Percentiles rank a stretch among this genome's conserved stretches.
Conservation (phyloP, 2,797 vertebrate genomes). For the Rhinella marina region DNA sequence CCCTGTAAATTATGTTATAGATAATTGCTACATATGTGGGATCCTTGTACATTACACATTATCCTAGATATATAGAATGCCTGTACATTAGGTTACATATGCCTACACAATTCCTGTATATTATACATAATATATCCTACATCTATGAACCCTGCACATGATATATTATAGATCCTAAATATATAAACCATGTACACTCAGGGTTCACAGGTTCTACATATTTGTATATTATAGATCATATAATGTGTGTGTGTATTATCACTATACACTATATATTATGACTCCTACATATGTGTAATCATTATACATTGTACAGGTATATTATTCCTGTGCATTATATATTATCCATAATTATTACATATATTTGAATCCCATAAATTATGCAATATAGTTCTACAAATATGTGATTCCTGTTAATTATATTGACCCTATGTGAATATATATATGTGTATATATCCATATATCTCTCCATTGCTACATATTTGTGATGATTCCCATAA, state of each 20-base stretch:
- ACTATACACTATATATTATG: not conserved
- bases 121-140: not conserved
- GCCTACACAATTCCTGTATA: not conserved
- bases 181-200: not conserved
- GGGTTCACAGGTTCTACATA: no score
- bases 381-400: no score
- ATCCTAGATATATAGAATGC: not conserved
- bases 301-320: no score
- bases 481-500: no score
- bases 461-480: no score
- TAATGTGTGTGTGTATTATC: no score
- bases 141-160: not conserved
- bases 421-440: no score
- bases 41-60: slow-evolving; percentile 1
- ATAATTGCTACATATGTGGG: not conserved
- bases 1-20: no score
- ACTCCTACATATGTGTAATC: no score
- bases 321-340: not conserved
- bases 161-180: not conserved
- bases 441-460: no score
- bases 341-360: not conserved
- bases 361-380: not conserved
- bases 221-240: no score
- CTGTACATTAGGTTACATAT: not conserved
- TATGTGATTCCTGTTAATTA: no score